Evolutionary conservation across 2,113 vertebrate genomes (phyloP), one percentile per base, ranked within the genome.

Genomic region (Toxotes chatareus): DNA sequence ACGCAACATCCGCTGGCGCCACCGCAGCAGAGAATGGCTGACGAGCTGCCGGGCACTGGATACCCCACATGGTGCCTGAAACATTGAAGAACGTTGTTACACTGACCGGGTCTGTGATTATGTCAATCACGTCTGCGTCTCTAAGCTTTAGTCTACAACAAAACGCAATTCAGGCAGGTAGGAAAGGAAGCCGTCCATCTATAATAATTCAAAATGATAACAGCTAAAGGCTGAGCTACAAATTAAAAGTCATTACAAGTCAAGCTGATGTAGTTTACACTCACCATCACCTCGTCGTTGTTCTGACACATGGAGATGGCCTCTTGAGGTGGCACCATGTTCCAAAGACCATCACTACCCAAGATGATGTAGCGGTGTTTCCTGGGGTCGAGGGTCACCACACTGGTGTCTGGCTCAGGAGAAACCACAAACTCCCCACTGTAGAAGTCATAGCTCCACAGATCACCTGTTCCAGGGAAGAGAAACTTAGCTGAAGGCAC

Each of bases 371-470:
- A 98, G 62, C 95, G 97, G 92, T 99, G 98, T 76, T 96, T 96
- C 76, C 94, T 96, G 44, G 97, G 96, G 79, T 99, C 97, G 0
- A 99, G 95, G 2, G 94, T 96, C 61, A 99, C 96, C 11, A 99
- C 98, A 0, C 97, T 97, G 8, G 97, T 99, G 91, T 99, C 98
- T 1, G 98, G 98, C 79, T 99, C 98, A 0, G 98, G 98, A 23
- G 98, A 99, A 57, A 99, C 98, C 1, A 99, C 97, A 91, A 99
- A 99, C 68, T 99, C 96, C 16, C 98, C 97, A 0, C 97, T 99
- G 94, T 98, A 99, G 94, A 99, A 99, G 91, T 99, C 97, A 0
- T 99, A 99, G 88, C 98, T 99, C 98, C 98, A 99, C 61, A 99
- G 92, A 85, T 99, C 98, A 51, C 98, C 98, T 99, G 83, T 57